phyloP scores from a whole-genome alignment of 2,888 invertebrate species.

The Leuctra nigra region DNA sequence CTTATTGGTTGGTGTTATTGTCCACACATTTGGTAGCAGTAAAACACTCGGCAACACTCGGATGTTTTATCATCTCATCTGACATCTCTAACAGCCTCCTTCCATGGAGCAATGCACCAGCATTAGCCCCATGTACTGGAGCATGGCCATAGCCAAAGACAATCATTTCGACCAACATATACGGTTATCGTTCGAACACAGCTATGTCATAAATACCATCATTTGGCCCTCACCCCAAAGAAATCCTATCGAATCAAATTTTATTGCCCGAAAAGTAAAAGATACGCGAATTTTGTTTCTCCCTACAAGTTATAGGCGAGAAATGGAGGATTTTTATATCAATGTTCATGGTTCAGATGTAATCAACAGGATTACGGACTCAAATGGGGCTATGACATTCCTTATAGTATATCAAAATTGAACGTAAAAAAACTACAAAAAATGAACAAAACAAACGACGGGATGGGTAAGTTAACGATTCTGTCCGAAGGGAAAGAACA shows the following conservation, averaged over 20 bases:
- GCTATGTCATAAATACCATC: conserved; percentile 28
- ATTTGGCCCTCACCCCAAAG: conserved; percentile 20
- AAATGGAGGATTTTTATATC: conserved; percentile 23
- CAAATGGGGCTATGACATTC: conserved; percentile 24
- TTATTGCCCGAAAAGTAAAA: conserved; percentile 30
- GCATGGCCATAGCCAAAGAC: conserved; percentile 4
- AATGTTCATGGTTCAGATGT: conserved; percentile 24
- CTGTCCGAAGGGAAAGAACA: background rate
- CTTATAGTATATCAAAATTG: conserved; percentile 25
- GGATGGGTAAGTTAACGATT: background rate
- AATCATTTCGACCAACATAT: background rate
- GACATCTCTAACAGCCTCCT: background rate
- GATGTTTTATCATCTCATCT: conserved; percentile 7
- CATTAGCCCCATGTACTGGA: background rate
- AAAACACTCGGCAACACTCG: background rate
- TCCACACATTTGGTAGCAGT: conserved; percentile 6
- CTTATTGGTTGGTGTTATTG: too few species aligned
- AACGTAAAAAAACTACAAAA: conserved; percentile 14
- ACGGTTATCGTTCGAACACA: conserved; percentile 26
- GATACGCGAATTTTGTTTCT: conserved; percentile 20
- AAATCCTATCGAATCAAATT: conserved; percentile 29
- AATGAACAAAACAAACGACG: background rate
- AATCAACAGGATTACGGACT: conserved; percentile 25
- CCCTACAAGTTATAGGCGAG: conserved; percentile 9
- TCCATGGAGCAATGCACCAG: background rate